These are phyloP conservation scores for Scaptomyza montana DNA, from an alignment of 1,140 invertebrate genomes.

Conservation along the genomic window DNA sequence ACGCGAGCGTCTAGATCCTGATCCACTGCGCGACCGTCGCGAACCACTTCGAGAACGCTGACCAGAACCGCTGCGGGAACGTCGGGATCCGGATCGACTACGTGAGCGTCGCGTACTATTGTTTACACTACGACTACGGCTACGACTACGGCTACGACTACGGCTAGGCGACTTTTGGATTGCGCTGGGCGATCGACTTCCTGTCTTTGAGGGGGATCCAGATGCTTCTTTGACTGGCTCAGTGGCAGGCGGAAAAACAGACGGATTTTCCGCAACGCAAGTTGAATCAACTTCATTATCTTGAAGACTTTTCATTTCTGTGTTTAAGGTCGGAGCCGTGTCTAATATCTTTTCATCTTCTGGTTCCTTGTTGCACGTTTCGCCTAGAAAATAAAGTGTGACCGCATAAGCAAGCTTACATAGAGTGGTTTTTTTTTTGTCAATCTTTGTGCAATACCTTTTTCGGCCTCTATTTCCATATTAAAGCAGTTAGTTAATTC, in stretches of 20 bases:
- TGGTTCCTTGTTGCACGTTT: slow-evolving; percentile 9
- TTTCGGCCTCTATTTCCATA: slow-evolving; percentile 33
- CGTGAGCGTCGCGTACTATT: slow-evolving; percentile 77
- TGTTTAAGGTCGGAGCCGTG: background rate
- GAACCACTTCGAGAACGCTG: slow-evolving; percentile 30
- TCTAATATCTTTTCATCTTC: slow-evolving; percentile 13
- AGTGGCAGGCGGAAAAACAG: background rate
- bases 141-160: slow-evolving; percentile 69
- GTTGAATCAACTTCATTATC: slow-evolving; percentile 45
- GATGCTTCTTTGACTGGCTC: slow-evolving; percentile 6
- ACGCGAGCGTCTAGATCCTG: slow-evolving; percentile 78
- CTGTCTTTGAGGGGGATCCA: slow-evolving; percentile 40
- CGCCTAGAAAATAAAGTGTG: slow-evolving; percentile 29
- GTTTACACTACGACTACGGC: slow-evolving; percentile 60
- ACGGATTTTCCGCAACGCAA: slow-evolving; percentile 6
- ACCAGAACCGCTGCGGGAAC: slow-evolving; percentile 71
- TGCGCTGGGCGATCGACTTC: slow-evolving; percentile 25
- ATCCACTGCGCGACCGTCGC: slow-evolving; percentile 75
- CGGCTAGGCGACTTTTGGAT: slow-evolving; percentile 27
- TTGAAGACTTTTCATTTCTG: slow-evolving; percentile 25
- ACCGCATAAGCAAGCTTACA: slow-evolving; percentile 34
- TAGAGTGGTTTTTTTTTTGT: background rate
- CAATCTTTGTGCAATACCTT: slow-evolving; percentile 30
- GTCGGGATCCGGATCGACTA: slow-evolving; percentile 72
- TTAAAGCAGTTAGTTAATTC: background rate